Conservation (phyloP, 2,797 vertebrate genomes). For the Lepidocolaptes lacrymiger region DNA sequence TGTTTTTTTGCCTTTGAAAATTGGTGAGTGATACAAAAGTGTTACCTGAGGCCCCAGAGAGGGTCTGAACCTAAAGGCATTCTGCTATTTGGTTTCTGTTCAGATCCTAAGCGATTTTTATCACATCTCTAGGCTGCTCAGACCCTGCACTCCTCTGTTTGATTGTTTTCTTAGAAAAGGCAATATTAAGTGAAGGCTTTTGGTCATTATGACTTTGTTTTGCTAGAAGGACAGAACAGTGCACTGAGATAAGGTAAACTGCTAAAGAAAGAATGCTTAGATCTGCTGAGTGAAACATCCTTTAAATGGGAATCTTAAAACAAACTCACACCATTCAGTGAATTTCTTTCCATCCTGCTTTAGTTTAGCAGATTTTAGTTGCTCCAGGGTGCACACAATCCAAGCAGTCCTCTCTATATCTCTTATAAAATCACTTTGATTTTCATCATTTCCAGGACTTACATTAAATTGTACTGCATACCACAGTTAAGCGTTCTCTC, state of each 20-base stretch:
- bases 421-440: not conserved
- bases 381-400: not conserved
- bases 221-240: not conserved
- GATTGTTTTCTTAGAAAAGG: not conserved
- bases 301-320: not conserved
- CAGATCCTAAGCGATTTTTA: too few relatives aligned
- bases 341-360: not conserved
- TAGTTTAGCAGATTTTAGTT: not conserved
- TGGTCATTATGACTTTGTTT: not conserved
- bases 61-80: not conserved
- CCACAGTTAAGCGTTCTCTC: not conserved
- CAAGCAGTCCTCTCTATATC: not conserved
- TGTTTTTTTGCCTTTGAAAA: not conserved
- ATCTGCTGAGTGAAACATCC: not conserved
- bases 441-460: not conserved
- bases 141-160: not conserved
- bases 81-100: not conserved
- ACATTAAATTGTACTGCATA: not conserved
- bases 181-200: not conserved
- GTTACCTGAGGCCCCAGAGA: not conserved
- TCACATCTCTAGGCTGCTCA: rapidly evolving
- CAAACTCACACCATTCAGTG: not conserved
- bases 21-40: not conserved
- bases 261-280: not conserved
- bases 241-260: not conserved